Evolutionary conservation across 2,888 invertebrate species (phyloP).

Genomic region (Leptothorax acervorum): DNA sequence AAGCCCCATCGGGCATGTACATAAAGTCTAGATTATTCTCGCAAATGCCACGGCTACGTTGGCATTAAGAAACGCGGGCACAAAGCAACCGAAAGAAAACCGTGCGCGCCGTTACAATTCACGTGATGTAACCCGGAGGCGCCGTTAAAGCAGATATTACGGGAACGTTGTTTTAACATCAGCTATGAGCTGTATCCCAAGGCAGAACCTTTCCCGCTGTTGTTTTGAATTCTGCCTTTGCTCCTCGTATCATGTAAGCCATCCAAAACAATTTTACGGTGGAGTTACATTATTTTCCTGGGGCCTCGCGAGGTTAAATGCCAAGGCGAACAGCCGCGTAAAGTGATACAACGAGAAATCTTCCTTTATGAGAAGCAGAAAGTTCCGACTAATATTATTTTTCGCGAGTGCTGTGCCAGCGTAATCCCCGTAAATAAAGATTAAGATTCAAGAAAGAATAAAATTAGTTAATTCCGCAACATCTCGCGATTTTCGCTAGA

Average conservation of each 20-base stretch:
- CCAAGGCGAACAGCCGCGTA: background rate
- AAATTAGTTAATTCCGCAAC: constrained; percentile 21
- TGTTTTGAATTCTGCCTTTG: constrained; percentile 39
- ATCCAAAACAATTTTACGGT: constrained; percentile 31
- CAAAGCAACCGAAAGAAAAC: constrained; percentile 42
- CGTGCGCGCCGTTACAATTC: constrained; percentile 36
- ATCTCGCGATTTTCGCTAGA: background rate
- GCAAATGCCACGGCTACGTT: constrained; percentile 9
- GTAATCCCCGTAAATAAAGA: constrained; percentile 33
- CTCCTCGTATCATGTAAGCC: constrained; percentile 24
- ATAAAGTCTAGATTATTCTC: constrained; percentile 50
- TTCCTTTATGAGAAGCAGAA: constrained; percentile 12
- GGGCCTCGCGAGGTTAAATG: constrained; percentile 11
- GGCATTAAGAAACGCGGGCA: constrained; percentile 41
- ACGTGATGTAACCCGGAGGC: constrained; percentile 39
- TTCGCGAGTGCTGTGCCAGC: background rate
- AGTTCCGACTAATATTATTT: constrained; percentile 34
- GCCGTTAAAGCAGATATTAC: constrained; percentile 51
- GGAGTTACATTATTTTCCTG: constrained; percentile 43
- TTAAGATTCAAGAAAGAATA: constrained; percentile 7
- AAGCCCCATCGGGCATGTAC: constrained; percentile 36
- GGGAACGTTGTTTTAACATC: constrained; percentile 49
- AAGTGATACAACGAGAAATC: constrained; percentile 28
- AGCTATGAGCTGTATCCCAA: constrained; percentile 14
- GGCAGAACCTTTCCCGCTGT: background rate